These are phyloP conservation scores for Pavo muticus DNA, from an alignment of 2,113 vertebrate species.

Conservation along the genomic window DNA sequence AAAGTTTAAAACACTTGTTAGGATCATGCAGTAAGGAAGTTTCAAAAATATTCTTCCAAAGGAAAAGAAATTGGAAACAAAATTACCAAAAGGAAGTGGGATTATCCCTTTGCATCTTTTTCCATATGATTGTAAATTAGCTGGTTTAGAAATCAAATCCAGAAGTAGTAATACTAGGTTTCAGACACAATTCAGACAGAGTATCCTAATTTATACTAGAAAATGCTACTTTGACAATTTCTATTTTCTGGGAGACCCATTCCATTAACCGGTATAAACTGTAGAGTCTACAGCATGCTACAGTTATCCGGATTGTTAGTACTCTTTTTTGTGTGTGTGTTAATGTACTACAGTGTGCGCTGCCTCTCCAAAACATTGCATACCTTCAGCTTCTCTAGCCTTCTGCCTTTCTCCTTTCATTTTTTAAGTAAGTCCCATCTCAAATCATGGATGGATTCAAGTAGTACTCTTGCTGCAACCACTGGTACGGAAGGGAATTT, in stretches of 20 bases:
- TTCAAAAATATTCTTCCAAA: not conserved
- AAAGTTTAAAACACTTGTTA: not conserved
- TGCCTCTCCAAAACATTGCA: not conserved
- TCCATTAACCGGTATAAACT: not conserved
- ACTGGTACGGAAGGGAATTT: not conserved
- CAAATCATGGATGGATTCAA: not conserved
- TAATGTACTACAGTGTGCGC: not conserved
- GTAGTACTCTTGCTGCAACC: not conserved
- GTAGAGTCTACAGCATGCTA: not conserved
- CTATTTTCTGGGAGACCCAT: rapidly evolving
- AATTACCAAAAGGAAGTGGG: not conserved
- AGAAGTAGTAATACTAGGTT: not conserved
- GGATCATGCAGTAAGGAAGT: not conserved
- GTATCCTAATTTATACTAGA: not conserved
- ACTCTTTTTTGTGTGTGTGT: no score
- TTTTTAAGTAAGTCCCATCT: not conserved
- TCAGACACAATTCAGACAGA: not conserved
- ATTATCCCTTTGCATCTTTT: not conserved
- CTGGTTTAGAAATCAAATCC: not conserved
- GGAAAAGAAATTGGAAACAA: not conserved
- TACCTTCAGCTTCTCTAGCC: not conserved
- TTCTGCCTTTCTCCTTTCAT: not conserved
- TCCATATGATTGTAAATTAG: not conserved
- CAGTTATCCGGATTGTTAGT: not conserved
- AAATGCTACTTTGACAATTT: not conserved